phyloP scores from a whole-genome alignment of 2,113 vertebrate species.

The Butorides virescens region DNA sequence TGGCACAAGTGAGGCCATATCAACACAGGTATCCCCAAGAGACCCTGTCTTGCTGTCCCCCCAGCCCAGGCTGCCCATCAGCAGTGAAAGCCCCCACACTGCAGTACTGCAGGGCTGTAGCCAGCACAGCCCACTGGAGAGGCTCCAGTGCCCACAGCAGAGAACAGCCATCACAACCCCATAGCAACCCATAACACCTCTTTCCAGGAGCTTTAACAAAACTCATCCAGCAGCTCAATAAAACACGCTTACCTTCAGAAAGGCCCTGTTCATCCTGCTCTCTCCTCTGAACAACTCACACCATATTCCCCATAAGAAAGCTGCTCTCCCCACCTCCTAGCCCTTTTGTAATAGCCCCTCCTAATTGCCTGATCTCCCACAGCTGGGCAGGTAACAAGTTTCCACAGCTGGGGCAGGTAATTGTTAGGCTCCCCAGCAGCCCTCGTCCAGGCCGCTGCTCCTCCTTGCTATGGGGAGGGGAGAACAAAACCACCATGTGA shows the following conservation, averaged over 20 bases:
- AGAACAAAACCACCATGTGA: background rate
- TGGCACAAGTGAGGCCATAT: background rate
- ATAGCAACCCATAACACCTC: background rate
- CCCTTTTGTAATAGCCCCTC: background rate
- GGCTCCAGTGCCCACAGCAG: background rate
- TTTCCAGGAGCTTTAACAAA: fast-evolving
- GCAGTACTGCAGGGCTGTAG: fast-evolving
- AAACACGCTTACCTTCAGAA: background rate
- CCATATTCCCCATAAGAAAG: fast-evolving
- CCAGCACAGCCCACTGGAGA: fast-evolving
- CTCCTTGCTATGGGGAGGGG: background rate
- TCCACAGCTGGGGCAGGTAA: background rate
- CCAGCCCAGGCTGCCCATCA: too few relatives aligned
- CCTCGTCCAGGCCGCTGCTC: background rate
- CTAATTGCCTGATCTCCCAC: background rate
- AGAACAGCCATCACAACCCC: fast-evolving
- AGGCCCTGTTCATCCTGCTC: fast-evolving
- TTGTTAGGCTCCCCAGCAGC: fast-evolving
- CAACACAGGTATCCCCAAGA: too few relatives aligned
- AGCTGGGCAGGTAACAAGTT: background rate
- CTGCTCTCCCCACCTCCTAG: fast-evolving
- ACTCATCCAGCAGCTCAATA: background rate
- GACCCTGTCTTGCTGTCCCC: too few relatives aligned
- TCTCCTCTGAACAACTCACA: fast-evolving
- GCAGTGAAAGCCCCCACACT: background rate